phyloP scores from a whole-genome alignment of 2,888 invertebrate species.

The Ormia ochracea region DNA sequence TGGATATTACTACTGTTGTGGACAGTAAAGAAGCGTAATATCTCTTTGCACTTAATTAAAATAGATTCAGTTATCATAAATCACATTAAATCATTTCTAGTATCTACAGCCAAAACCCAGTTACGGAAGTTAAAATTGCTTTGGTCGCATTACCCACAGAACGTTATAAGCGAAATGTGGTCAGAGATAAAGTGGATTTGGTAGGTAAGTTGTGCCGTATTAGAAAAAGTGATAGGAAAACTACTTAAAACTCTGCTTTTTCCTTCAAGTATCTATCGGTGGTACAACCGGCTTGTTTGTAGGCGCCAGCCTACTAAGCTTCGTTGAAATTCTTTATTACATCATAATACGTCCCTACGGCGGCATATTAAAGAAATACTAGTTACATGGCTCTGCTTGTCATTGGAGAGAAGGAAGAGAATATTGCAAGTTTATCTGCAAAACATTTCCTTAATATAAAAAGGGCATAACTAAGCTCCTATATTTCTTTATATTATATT shows the following conservation, averaged over 20 bases:
- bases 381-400: slow-evolving; percentile 24
- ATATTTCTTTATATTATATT: too few relatives aligned
- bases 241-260: too few relatives aligned
- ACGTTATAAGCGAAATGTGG: slow-evolving; percentile 84
- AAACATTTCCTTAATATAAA: too few relatives aligned
- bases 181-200: slow-evolving; percentile 84
- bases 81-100: slow-evolving; percentile 59
- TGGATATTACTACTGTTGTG: slow-evolving; percentile 82
- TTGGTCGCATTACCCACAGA: slow-evolving; percentile 83
- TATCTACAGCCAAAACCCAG: slow-evolving; percentile 69
- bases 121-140: slow-evolving; percentile 80
- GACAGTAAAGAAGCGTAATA: slow-evolving; percentile 73
- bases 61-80: neutral
- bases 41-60: neutral
- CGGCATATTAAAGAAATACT: slow-evolving; percentile 67
- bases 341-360: slow-evolving; percentile 77
- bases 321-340: slow-evolving; percentile 82
- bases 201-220: slow-evolving; percentile 79
- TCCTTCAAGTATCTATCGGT: slow-evolving; percentile 80
- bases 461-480: too few relatives aligned
- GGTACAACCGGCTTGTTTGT: slow-evolving; percentile 82
- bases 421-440: neutral
- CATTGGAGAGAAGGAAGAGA: neutral
- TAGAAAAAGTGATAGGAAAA: too few relatives aligned
- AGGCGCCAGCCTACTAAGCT: slow-evolving; percentile 82